Percentiles rank a stretch among this genome's conserved stretches.
Conservation (phyloP, 2,797 vertebrate genomes). For the Sebastes jordani region DNA sequence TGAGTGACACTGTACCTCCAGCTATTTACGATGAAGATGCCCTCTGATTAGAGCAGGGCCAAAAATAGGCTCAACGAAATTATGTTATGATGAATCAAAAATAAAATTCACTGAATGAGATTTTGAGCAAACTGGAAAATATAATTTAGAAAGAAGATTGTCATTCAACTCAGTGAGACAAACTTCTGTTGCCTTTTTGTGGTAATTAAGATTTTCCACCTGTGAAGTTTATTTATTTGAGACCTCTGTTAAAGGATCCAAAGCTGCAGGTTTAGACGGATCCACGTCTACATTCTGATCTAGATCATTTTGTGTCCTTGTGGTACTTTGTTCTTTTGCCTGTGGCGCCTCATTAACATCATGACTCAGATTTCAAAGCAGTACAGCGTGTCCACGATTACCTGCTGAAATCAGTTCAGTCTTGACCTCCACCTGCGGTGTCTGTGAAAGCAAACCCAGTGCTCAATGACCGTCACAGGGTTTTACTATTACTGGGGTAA, state of each 20-base stretch:
- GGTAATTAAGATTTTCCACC: neutral
- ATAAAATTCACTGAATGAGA: neutral
- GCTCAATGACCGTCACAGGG: neutral
- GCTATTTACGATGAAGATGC: neutral
- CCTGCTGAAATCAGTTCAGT: neutral
- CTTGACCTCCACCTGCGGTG: neutral
- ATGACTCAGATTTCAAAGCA: neutral
- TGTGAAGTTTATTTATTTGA: neutral
- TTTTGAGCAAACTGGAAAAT: neutral
- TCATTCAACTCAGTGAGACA: neutral
- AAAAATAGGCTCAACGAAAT: neutral
- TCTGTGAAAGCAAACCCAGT: neutral
- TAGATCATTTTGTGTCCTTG: neutral
- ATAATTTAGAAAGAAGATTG: neutral
- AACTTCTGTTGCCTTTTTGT: too few relatives aligned
- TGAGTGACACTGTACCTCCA: neutral
- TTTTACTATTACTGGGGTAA: neutral
- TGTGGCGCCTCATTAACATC: neutral
- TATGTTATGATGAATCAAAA: neutral
- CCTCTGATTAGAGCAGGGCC: neutral
- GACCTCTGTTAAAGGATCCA: neutral
- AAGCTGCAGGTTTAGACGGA: neutral
- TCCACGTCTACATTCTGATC: neutral
- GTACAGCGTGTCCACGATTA: neutral
- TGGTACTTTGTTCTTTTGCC: neutral